These are phyloP conservation scores for Chrysolina oricalcia DNA, from an alignment of 2,888 invertebrate species.

Conservation along the genomic window DNA sequence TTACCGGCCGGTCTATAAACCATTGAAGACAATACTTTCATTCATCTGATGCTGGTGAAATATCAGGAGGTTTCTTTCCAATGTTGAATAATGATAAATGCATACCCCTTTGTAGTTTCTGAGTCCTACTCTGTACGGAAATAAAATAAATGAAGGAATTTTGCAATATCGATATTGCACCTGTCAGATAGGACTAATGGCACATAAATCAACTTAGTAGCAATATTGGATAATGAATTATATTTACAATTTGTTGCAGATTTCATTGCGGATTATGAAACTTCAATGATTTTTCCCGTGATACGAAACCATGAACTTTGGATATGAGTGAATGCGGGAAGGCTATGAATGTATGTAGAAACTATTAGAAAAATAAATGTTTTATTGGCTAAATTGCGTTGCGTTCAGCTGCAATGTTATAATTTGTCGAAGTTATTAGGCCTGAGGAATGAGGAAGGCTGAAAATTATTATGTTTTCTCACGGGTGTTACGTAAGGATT, in stretches of 20 bases:
- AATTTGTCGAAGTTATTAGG: background rate
- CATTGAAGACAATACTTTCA: too few relatives aligned
- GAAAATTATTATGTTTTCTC: background rate
- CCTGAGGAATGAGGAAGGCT: background rate
- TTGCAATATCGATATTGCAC: slow-evolving; percentile 34
- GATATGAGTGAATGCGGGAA: slow-evolving; percentile 17
- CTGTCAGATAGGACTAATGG: slow-evolving; percentile 31
- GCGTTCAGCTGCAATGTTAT: background rate
- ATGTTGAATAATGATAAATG: background rate
- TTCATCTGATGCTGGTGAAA: too few relatives aligned
- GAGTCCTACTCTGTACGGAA: background rate
- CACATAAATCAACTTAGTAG: slow-evolving; percentile 31
- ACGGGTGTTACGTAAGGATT: background rate
- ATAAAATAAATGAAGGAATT: slow-evolving; percentile 27
- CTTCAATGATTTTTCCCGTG: background rate
- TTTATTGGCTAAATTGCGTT: background rate
- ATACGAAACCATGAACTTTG: slow-evolving; percentile 17
- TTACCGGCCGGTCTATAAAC: too few relatives aligned
- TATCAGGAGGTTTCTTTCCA: too few relatives aligned
- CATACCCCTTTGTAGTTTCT: background rate
- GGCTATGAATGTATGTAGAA: background rate
- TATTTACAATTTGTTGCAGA: slow-evolving; percentile 20
- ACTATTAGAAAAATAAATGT: slow-evolving; percentile 3
- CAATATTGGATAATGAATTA: slow-evolving; percentile 25
- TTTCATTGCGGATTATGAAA: slow-evolving; percentile 19